Percentiles rank a stretch among this genome's conserved stretches.
These are phyloP conservation scores for Philotrypesis tridentata DNA, from an alignment of 1,140 invertebrate genomes.

Conservation along the genomic window DNA sequence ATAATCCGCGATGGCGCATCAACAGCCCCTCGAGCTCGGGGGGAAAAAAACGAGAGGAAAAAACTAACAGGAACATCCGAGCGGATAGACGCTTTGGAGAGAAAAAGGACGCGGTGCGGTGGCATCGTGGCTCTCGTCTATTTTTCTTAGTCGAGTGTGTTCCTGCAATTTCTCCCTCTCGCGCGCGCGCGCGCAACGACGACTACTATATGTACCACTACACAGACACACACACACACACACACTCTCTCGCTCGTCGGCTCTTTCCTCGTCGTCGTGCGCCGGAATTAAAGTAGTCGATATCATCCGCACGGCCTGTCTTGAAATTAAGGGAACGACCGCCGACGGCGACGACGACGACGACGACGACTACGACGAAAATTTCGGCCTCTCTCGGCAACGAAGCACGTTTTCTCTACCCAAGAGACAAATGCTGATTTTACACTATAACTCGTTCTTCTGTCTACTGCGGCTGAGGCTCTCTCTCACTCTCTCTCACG, in stretches of 20 bases:
- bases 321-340: constrained; percentile 67
- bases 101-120: background rate
- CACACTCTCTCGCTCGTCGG: too few species aligned
- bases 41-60: background rate
- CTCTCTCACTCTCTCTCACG: background rate
- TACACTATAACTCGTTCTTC: constrained; percentile 55
- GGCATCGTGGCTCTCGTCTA: constrained; percentile 23
- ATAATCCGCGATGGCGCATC: background rate
- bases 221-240: too few species aligned
- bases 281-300: constrained; percentile 70
- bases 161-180: constrained; percentile 10
- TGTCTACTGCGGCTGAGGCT: background rate
- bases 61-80: background rate
- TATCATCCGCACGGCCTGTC: constrained; percentile 69
- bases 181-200: constrained; percentile 48
- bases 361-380: constrained; percentile 43
- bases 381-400: constrained; percentile 24
- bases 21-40: background rate
- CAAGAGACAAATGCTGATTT: constrained; percentile 49
- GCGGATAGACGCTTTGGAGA: constrained; percentile 8
- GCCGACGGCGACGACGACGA: constrained; percentile 31
- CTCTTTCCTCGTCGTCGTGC: constrained; percentile 58
- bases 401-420: constrained; percentile 32
- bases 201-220: constrained; percentile 49
- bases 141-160: constrained; percentile 21